These are phyloP conservation scores for Acrocephalus scirpaceus DNA, from an alignment of 2,797 vertebrate genomes.

Conservation along the genomic window DNA sequence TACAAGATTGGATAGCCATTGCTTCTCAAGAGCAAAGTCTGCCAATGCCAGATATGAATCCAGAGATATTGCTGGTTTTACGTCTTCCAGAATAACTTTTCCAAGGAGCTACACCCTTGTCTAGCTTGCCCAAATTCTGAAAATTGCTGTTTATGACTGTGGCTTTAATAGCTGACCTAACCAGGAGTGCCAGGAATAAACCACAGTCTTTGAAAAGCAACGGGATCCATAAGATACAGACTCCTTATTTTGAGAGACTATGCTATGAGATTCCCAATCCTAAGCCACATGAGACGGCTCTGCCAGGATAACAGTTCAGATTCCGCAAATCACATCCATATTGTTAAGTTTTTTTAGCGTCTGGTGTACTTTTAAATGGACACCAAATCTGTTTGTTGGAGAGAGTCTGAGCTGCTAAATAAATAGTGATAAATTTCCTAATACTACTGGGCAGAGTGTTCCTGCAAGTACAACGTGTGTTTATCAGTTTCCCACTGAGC, in stretches of 20 bases:
- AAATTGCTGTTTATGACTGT: conserved; percentile 53
- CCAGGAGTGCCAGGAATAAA: conserved; percentile 48
- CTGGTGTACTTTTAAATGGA: conserved; percentile 1
- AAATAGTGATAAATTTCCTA: conserved; percentile 43
- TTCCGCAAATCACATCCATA: neutral
- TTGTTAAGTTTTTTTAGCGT: neutral
- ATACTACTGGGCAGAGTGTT: neutral
- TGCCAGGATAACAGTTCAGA: neutral
- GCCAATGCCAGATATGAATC: conserved; percentile 36
- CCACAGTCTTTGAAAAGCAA: conserved; percentile 43
- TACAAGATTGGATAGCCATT: neutral
- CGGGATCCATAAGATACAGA: neutral
- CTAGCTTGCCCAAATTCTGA: conserved; percentile 45
- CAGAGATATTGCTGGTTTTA: conserved; percentile 21
- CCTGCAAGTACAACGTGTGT: neutral
- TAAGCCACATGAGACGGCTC: neutral
- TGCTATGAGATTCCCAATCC: neutral
- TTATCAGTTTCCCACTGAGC: conserved; percentile 51
- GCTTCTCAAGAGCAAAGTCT: conserved; percentile 8
- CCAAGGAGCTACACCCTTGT: conserved; percentile 60
- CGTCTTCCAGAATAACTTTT: conserved; percentile 38
- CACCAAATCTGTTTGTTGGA: conserved; percentile 21
- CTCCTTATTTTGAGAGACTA: neutral
- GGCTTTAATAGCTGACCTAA: conserved; percentile 32
- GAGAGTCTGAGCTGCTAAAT: conserved; percentile 33